phyloP scores from a whole-genome alignment of 1,140 invertebrate genomes.

The Zaprionus ghesquierei region DNA sequence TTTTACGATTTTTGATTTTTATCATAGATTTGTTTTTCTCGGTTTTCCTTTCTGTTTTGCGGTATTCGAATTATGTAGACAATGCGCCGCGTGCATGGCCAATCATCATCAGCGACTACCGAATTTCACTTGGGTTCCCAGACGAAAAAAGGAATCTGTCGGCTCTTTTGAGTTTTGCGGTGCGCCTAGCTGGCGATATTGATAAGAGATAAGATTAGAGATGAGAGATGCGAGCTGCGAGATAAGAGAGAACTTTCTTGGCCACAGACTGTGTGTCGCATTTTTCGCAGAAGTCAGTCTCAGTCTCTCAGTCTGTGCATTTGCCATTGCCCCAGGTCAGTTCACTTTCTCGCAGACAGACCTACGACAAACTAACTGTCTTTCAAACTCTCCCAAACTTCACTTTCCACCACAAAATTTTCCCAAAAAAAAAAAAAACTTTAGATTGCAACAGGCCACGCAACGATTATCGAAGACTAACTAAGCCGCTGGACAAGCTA shows the following conservation, averaged over 20 bases:
- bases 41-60: slow-evolving; percentile 34
- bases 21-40: slow-evolving; percentile 51
- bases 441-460: slow-evolving; percentile 55
- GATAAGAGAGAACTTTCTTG: neutral
- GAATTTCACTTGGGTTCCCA: neutral
- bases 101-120: slow-evolving; percentile 65
- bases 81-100: slow-evolving; percentile 54
- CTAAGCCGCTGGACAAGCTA: slow-evolving; percentile 3
- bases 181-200: slow-evolving; percentile 53
- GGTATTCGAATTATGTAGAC: slow-evolving; percentile 70
- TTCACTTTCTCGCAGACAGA: slow-evolving; percentile 58
- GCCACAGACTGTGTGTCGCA: slow-evolving; percentile 64
- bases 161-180: slow-evolving; percentile 66
- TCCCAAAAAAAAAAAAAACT: neutral
- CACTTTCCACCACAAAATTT: slow-evolving; percentile 56
- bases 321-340: slow-evolving; percentile 50
- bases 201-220: slow-evolving; percentile 39
- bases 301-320: neutral
- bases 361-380: slow-evolving; percentile 75
- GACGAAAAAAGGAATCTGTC: slow-evolving; percentile 21
- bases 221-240: no score
- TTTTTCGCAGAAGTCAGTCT: slow-evolving; percentile 14
- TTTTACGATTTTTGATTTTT: slow-evolving; percentile 76
- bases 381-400: slow-evolving; percentile 41
- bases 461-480: slow-evolving; percentile 43